Conservation (phyloP, 2,113 vertebrate genomes). For the Odocoileus virginianus region DNA sequence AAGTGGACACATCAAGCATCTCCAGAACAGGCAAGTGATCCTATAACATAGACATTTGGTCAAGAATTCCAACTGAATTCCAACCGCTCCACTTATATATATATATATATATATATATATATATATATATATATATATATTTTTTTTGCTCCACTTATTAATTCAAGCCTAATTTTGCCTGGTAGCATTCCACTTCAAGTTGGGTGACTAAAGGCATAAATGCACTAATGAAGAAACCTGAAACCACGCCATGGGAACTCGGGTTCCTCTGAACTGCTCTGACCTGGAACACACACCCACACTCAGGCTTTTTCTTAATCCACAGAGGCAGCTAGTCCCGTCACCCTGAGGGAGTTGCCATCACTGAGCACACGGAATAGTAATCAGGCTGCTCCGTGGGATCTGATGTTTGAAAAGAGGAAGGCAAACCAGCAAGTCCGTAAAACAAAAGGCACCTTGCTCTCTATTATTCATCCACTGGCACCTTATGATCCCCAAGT, state of each 20-base stretch:
- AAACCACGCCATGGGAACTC: background rate
- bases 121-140: too few relatives aligned
- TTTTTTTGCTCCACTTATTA: background rate
- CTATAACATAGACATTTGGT: accelerated
- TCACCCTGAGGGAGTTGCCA: background rate
- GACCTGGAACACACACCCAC: background rate
- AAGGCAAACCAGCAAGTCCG: background rate
- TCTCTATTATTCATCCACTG: background rate
- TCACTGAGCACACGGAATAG: background rate
- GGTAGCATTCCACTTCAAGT: background rate
- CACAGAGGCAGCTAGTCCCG: background rate
- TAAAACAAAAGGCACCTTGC: background rate
- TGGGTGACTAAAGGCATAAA: background rate
- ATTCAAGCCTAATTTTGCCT: background rate
- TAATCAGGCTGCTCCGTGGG: background rate
- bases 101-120: too few relatives aligned
- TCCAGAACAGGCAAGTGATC: background rate
- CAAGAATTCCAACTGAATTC: background rate
- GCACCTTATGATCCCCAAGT: background rate
- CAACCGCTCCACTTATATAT: background rate
- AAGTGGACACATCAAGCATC: background rate
- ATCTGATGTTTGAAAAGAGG: background rate
- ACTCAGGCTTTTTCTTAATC: background rate
- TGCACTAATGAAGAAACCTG: background rate
- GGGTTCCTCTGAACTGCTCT: background rate